Evolutionary conservation across 2,888 invertebrate species (phyloP).

Genomic region (Trichopoda pennipes): DNA sequence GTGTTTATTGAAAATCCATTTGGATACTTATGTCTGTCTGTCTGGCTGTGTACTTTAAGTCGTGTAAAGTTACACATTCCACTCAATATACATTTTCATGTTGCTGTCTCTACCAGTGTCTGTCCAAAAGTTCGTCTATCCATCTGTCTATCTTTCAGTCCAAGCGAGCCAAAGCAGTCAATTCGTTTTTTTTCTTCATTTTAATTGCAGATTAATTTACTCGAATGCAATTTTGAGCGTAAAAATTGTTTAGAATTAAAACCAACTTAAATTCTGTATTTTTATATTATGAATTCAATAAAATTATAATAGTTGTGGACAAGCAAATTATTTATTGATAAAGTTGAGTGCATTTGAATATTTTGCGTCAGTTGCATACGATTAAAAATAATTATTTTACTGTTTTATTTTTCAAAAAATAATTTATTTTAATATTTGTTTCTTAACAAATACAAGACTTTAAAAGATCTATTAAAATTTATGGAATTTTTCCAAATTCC

Average conservation of each 20-base stretch:
- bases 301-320: constrained; percentile 23
- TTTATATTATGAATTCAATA: constrained; percentile 16
- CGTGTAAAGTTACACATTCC: constrained; percentile 6
- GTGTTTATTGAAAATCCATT: constrained; percentile 17
- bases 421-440: too few species aligned
- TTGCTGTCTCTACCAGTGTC: background rate
- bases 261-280: constrained; percentile 1
- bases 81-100: constrained; percentile 8
- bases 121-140: background rate
- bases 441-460: too few species aligned
- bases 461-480: too few species aligned
- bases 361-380: background rate
- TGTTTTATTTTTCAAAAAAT: too few species aligned
- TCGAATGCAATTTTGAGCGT: constrained; percentile 25
- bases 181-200: constrained; percentile 32
- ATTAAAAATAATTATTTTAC: background rate
- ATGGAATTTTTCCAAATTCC: too few species aligned
- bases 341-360: background rate
- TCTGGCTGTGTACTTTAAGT: background rate
- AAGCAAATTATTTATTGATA: constrained; percentile 11
- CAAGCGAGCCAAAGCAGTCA: constrained; percentile 9
- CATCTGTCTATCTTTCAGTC: background rate
- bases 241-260: constrained; percentile 6
- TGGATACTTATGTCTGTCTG: background rate
- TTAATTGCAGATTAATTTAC: constrained; percentile 61